A percentile compares a stretch with the other conserved stretches of the same genome.
Evolutionary conservation across 2,888 invertebrate species (phyloP).

Genomic region (Lacanobia wlatinum): DNA sequence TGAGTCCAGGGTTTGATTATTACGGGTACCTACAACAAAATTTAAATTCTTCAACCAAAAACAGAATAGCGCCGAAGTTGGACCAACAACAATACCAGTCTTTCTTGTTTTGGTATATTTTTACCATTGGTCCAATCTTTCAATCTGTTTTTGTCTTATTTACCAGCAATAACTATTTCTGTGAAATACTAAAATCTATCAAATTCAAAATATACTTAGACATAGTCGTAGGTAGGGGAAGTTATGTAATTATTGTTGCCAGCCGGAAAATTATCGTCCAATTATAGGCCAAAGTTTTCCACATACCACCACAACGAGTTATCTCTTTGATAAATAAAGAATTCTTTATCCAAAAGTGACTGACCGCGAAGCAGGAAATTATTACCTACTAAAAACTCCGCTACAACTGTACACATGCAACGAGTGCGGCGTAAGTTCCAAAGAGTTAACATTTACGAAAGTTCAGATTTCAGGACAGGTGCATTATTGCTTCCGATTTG

Average conservation of each 20-base stretch:
- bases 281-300: slow-evolving; percentile 5
- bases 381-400: neutral
- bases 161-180: neutral
- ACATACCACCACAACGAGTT: slow-evolving; percentile 3
- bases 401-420: neutral
- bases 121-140: neutral
- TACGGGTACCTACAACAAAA: neutral
- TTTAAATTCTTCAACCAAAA: neutral
- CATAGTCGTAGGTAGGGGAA: slow-evolving; percentile 17
- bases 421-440: no score
- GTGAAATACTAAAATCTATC: neutral
- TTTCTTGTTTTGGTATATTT: neutral
- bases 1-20: neutral
- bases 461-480: neutral
- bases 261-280: slow-evolving; percentile 34
- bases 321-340: no score
- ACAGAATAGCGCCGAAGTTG: neutral
- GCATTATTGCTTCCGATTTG: neutral
- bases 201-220: neutral
- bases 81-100: neutral
- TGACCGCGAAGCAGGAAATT: slow-evolving; percentile 11
- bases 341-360: neutral
- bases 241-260: slow-evolving; percentile 32
- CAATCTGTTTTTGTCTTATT: no score
- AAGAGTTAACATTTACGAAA: no score